phyloP scores from a whole-genome alignment of 1,140 invertebrate species.

The Aleiodes sp. region DNA sequence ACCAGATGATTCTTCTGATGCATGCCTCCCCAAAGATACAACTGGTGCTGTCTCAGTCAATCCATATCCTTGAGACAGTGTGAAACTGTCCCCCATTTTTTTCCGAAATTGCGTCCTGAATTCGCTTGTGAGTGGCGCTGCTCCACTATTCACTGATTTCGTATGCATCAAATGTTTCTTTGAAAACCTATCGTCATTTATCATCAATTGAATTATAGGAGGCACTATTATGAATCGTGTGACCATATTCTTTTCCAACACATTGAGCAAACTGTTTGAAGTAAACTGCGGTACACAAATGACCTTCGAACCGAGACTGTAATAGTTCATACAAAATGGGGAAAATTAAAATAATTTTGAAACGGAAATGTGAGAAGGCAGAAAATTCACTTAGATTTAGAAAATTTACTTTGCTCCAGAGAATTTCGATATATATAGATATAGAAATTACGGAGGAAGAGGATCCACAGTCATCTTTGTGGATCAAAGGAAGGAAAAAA shows the following conservation, averaged over 20 bases:
- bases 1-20: constrained; percentile 24
- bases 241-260: constrained; percentile 67
- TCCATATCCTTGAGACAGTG: constrained; percentile 67
- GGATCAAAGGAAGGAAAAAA: background rate
- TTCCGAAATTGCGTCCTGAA: constrained; percentile 70
- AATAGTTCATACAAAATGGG: background rate
- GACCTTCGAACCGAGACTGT: constrained; percentile 69
- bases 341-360: background rate
- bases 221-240: constrained; percentile 70
- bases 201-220: constrained; percentile 76
- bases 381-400: too few relatives aligned
- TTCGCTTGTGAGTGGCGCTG: constrained; percentile 74
- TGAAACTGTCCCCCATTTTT: constrained; percentile 52
- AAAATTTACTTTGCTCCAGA: too few relatives aligned
- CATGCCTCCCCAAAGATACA: constrained; percentile 44
- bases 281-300: constrained; percentile 78
- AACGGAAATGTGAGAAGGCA: background rate
- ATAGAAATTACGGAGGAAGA: too few relatives aligned
- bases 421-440: too few relatives aligned
- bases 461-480: too few relatives aligned
- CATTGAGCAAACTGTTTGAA: constrained; percentile 67
- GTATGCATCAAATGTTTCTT: constrained; percentile 68
- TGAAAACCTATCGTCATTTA: constrained; percentile 70
- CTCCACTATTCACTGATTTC: constrained; percentile 71
- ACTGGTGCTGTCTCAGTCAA: constrained; percentile 72